A percentile compares a stretch with the other conserved stretches of the same genome.
Conservation (phyloP, 1,140 invertebrate genomes). For the Lamellibrachia luymesi region DNA sequence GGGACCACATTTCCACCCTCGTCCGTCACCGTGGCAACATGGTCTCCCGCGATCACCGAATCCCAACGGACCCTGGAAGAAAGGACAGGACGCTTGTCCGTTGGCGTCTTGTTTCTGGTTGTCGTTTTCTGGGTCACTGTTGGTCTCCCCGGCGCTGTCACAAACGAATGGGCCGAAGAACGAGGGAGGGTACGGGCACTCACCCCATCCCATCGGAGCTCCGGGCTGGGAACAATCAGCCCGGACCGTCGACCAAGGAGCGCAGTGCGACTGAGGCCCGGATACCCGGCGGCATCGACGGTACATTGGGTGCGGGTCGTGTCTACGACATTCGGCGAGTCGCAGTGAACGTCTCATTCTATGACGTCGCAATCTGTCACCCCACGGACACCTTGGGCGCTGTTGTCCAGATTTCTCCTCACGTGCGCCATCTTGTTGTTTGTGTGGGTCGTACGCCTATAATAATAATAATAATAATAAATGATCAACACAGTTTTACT, state of each 20-base stretch:
- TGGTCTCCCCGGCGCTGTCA: neutral
- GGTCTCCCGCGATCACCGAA: too few species aligned
- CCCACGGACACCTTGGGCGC: neutral
- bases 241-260: neutral
- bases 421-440: neutral
- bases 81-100: neutral
- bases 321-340: neutral
- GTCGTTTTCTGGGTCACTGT: neutral
- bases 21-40: neutral
- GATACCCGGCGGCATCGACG: neutral
- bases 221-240: neutral
- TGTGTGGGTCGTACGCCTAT: neutral
- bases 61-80: neutral
- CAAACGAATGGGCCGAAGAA: neutral
- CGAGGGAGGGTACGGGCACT: neutral
- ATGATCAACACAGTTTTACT: too few species aligned
- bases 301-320: neutral
- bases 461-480: too few species aligned
- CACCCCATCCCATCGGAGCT: neutral
- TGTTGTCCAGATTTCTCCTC: neutral
- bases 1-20: neutral
- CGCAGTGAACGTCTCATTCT: neutral
- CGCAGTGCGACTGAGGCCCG: neutral
- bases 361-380: neutral
- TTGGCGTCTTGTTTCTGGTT: neutral